Percentiles rank a stretch among this genome's conserved stretches.
Evolutionary conservation across 2,113 vertebrate species (phyloP).

Genomic region (Leucosticte australis): DNA sequence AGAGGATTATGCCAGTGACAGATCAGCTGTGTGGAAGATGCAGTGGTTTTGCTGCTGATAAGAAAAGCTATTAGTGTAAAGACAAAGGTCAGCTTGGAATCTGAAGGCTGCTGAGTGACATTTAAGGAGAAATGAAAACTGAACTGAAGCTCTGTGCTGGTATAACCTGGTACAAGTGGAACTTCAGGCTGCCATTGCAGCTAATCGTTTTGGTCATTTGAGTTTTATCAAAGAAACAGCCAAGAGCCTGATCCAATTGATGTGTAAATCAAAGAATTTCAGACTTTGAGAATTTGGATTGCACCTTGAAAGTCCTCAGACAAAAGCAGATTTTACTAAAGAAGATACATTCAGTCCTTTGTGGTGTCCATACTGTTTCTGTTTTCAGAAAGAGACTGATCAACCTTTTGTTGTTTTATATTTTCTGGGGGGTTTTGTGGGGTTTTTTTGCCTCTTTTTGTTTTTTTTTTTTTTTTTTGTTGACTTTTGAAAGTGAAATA

Average conservation of each 20-base stretch:
- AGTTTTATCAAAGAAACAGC: not conserved
- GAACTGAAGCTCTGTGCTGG: not conserved
- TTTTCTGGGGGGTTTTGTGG: not conserved
- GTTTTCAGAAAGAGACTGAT: not conserved
- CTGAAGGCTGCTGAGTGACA: not conserved
- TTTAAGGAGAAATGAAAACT: not conserved
- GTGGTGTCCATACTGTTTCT: not conserved
- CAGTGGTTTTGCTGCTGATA: constrained; percentile 45
- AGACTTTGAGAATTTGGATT: not conserved
- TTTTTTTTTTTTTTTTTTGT: not conserved
- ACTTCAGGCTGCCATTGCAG: not conserved
- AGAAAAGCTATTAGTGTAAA: constrained; percentile 56
- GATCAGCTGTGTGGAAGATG: constrained; percentile 60
- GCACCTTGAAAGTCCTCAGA: not conserved
- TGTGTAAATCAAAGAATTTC: not conserved
- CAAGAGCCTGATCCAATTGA: rapidly evolving
- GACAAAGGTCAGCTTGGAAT: constrained; percentile 46
- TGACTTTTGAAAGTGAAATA: not conserved
- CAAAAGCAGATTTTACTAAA: not conserved
- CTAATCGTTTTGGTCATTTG: rapidly evolving
- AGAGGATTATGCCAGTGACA: constrained; percentile 24
- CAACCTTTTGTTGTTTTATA: not conserved
- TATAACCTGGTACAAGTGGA: not conserved
- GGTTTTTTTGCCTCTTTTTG: too few relatives aligned
- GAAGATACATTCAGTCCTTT: not conserved